These are phyloP conservation scores for Apodemus sylvaticus DNA, from an alignment of 2,113 vertebrate genomes.

Conservation along the genomic window DNA sequence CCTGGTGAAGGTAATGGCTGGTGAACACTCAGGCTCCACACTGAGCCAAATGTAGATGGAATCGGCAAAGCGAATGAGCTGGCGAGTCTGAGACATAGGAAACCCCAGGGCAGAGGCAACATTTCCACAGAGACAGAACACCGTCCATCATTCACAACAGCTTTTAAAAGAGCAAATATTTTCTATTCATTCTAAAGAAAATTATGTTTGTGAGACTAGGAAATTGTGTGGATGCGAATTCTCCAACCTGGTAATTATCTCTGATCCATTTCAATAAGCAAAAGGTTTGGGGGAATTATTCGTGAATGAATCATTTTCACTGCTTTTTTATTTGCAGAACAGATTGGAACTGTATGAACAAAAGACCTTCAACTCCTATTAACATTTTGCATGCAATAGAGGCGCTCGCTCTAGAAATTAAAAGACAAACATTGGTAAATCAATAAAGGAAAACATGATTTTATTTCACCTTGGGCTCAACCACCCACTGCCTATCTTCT, in stretches of 20 bases:
- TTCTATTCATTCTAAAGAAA: slow-evolving; percentile 76
- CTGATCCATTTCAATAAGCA: slow-evolving; percentile 79
- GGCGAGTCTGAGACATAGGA: background rate
- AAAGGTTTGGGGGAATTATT: slow-evolving; percentile 78
- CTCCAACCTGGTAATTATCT: slow-evolving; percentile 78
- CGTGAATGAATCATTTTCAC: slow-evolving; percentile 75
- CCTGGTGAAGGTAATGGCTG: background rate
- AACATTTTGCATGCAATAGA: slow-evolving; percentile 76
- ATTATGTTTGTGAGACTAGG: slow-evolving; percentile 80
- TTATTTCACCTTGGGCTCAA: slow-evolving; percentile 78
- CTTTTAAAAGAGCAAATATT: slow-evolving; percentile 82
- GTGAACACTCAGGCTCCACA: background rate
- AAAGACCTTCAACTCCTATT: slow-evolving; percentile 82
- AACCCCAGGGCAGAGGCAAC: background rate
- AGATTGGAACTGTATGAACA: slow-evolving; percentile 78
- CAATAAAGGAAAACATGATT: slow-evolving; percentile 80
- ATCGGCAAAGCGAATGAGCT: background rate
- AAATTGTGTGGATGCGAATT: slow-evolving; percentile 80
- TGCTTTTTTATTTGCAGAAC: slow-evolving; percentile 77
- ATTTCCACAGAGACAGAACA: slow-evolving; percentile 16
- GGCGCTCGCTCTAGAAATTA: slow-evolving; percentile 77
- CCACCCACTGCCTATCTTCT: slow-evolving; percentile 73
- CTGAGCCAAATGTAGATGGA: background rate
- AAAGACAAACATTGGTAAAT: slow-evolving; percentile 78
- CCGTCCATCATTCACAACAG: slow-evolving; percentile 30